Evolutionary conservation across 2,797 vertebrate genomes (phyloP).

Genomic region (Lutjanus argentimaculatus): DNA sequence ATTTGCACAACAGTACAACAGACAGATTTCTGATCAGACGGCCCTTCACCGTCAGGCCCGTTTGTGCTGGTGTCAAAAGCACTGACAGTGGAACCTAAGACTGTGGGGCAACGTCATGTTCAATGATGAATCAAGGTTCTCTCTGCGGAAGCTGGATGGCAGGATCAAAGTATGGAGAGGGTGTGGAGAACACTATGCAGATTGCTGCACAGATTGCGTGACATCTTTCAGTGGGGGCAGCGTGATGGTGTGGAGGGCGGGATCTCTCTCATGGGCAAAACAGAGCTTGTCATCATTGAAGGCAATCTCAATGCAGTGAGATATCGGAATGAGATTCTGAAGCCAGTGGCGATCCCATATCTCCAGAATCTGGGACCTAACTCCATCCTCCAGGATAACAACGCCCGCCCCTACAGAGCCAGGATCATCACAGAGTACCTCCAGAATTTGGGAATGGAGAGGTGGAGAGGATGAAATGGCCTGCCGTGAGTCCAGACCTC

Average conservation of each 20-base stretch:
- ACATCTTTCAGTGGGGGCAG: background rate
- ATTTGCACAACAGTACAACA: too few species aligned
- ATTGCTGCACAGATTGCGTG: background rate
- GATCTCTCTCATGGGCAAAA: background rate
- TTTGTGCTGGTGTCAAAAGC: too few species aligned
- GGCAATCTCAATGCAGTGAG: background rate
- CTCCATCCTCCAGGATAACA: too few species aligned
- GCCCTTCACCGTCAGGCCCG: background rate
- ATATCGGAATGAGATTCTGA: background rate
- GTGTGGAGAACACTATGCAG: background rate
- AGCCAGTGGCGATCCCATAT: too few species aligned
- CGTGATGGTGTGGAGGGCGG: background rate
- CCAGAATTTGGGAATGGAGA: conserved; percentile 28
- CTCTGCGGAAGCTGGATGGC: background rate
- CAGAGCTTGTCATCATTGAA: background rate
- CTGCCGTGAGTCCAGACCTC: conserved; percentile 5
- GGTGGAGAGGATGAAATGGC: conserved; percentile 31
- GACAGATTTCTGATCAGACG: too few species aligned
- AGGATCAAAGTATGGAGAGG: background rate
- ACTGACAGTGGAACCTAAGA: background rate
- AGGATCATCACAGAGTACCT: background rate
- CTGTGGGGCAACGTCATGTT: background rate
- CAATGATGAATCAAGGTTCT: background rate
- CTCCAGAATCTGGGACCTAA: too few species aligned
- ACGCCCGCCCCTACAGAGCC: background rate